Evolutionary conservation across 2,888 invertebrate genomes (phyloP).

Genomic region (Cryptus viduatorius): DNA sequence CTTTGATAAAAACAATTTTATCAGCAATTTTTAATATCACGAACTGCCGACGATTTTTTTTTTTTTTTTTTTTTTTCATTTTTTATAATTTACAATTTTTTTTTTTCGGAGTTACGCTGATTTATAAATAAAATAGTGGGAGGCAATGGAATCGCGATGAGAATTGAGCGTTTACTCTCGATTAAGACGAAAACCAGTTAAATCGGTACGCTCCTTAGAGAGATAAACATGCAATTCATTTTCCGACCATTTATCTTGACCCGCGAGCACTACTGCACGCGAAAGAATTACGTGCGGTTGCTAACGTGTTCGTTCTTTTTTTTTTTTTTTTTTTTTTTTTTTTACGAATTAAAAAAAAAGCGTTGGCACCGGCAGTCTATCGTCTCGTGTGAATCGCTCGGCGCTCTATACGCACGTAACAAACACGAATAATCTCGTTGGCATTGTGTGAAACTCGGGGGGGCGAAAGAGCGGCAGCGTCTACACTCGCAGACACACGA

Average conservation of each 20-base stretch:
- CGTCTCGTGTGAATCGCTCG: conserved; percentile 34
- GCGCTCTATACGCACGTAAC: conserved; percentile 13
- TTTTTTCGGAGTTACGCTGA: not conserved
- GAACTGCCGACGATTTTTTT: too few species aligned
- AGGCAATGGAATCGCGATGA: not conserved
- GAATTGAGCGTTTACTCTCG: not conserved
- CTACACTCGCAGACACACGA: conserved; percentile 7
- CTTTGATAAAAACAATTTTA: too few species aligned
- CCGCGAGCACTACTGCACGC: not conserved
- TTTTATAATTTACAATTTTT: not conserved
- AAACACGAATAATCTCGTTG: conserved; percentile 40
- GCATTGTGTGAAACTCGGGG: conserved; percentile 24
- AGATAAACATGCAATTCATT: conserved; percentile 8
- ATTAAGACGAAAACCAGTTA: not conserved
- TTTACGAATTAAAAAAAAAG: conserved; percentile 12
- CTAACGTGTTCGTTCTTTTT: not conserved
- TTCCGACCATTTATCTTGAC: conserved; percentile 3
- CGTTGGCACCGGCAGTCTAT: conserved; percentile 3
- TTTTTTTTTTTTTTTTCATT: not conserved
- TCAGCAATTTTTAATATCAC: too few species aligned
- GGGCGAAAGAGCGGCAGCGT: not conserved
- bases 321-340: not conserved
- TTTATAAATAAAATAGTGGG: not conserved
- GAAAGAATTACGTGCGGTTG: conserved; percentile 1
- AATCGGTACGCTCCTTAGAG: not conserved